Percentiles rank a stretch among this genome's conserved stretches.
phyloP scores from a whole-genome alignment of 2,113 vertebrate species.

The Alexandromys fortis region DNA sequence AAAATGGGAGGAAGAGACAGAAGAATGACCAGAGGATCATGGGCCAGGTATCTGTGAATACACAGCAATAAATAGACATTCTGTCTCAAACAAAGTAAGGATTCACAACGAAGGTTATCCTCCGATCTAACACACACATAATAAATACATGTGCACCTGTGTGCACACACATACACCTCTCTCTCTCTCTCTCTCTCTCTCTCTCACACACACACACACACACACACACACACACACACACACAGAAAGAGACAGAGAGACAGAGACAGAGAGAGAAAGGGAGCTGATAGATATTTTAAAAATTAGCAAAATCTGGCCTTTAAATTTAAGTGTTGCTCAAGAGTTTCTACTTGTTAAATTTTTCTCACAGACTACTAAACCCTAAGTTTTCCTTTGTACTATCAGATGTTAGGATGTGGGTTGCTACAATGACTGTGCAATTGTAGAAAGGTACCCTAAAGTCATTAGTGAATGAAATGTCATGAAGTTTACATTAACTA shows the following conservation, averaged over 20 bases:
- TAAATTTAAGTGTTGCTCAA: slow-evolving; percentile 14
- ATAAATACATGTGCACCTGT: not conserved
- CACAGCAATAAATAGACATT: not conserved
- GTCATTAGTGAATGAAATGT: not conserved
- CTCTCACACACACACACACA: not conserved
- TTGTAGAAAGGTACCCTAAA: not conserved
- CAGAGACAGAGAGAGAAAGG: not conserved
- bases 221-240: not conserved
- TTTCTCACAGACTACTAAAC: not conserved
- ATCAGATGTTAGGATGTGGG: slow-evolving; percentile 3
- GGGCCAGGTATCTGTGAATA: not conserved
- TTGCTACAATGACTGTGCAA: slow-evolving; percentile 31
- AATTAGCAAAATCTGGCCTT: not conserved
- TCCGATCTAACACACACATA: not conserved
- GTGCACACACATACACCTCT: not conserved
- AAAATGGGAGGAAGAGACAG: not conserved
- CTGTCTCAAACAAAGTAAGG: not conserved
- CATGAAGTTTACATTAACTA: not conserved
- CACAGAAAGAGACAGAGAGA: not conserved
- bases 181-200: no score
- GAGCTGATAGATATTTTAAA: not conserved
- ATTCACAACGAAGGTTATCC: not conserved
- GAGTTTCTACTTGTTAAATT: not conserved
- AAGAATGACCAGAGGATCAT: not conserved
- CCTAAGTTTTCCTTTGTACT: not conserved